These are phyloP conservation scores for Lacerta bilineata DNA, from an alignment of 2,797 vertebrate genomes.

Conservation along the genomic window DNA sequence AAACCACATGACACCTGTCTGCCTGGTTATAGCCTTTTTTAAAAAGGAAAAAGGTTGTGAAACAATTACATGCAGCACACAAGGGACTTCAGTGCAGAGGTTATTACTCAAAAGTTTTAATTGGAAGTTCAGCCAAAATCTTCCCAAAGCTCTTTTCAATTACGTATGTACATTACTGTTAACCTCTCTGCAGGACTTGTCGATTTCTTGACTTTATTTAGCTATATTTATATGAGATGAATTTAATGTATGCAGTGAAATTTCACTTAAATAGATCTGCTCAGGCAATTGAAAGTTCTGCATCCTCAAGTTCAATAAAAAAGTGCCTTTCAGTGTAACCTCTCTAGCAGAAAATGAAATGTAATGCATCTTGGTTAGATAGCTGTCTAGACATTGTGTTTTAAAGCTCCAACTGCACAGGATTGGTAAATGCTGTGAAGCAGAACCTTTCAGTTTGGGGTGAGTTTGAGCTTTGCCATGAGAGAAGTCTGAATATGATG, in stretches of 20 bases:
- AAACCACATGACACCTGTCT: neutral
- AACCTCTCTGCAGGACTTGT: neutral
- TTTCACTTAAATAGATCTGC: constrained; percentile 34
- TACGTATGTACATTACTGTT: neutral
- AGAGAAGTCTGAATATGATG: neutral
- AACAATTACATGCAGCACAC: constrained; percentile 17
- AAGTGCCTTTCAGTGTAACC: neutral
- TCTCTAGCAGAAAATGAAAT: constrained; percentile 48
- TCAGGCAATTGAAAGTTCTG: constrained; percentile 31
- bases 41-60: constrained; percentile 28
- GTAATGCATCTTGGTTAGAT: constrained; percentile 25
- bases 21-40: neutral
- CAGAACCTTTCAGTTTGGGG: neutral
- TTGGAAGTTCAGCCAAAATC: constrained; percentile 21
- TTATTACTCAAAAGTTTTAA: constrained; percentile 1
- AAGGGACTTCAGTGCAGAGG: constrained; percentile 36
- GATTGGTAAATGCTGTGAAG: neutral
- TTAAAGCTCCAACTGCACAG: neutral
- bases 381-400: constrained; percentile 4
- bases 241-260: constrained; percentile 20
- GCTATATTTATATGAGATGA: neutral
- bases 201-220: too few relatives aligned
- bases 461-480: neutral
- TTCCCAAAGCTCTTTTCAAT: constrained; percentile 40
- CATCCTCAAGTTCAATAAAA: constrained; percentile 18